These are phyloP conservation scores for Channallabes apus DNA, from an alignment of 2,797 vertebrate genomes.

Conservation along the genomic window DNA sequence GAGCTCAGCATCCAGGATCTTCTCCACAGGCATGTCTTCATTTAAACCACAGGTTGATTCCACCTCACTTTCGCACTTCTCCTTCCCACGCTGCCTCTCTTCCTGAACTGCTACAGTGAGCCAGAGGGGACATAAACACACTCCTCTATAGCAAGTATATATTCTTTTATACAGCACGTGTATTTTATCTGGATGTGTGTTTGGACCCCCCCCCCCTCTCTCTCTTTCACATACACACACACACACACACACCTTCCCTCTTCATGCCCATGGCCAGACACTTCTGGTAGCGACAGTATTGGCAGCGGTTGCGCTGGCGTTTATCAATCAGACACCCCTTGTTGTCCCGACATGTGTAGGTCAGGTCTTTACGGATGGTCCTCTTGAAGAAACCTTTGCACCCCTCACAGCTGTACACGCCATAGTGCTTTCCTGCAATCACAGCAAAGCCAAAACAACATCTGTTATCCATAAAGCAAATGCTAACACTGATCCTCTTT, in stretches of 20 bases:
- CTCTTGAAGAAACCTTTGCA: constrained; percentile 98
- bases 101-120: constrained; percentile 87
- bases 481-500: background rate
- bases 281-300: constrained; percentile 93
- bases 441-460: constrained; percentile 16
- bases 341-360: constrained; percentile 91
- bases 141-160: background rate
- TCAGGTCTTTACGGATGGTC: constrained; percentile 90
- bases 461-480: constrained; percentile 24
- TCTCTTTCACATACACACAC: background rate
- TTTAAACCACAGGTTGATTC: constrained; percentile 81
- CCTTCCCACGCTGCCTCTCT: constrained; percentile 91
- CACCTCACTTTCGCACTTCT: constrained; percentile 85
- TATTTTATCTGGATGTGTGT: background rate
- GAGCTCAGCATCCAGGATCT: constrained; percentile 93
- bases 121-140: constrained; percentile 28
- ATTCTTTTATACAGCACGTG: background rate
- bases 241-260: constrained; percentile 83
- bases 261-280: constrained; percentile 97
- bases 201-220: no score
- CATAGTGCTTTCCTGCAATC: constrained; percentile 86
- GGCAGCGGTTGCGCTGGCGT: constrained; percentile 93
- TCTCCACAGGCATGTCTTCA: constrained; percentile 95
- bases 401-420: constrained; percentile 94
- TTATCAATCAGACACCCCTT: constrained; percentile 96